Evolutionary conservation across 2,113 vertebrate genomes (phyloP), one percentile per base, ranked within the genome.

Genomic region (Brachypteracias leptosomus): DNA sequence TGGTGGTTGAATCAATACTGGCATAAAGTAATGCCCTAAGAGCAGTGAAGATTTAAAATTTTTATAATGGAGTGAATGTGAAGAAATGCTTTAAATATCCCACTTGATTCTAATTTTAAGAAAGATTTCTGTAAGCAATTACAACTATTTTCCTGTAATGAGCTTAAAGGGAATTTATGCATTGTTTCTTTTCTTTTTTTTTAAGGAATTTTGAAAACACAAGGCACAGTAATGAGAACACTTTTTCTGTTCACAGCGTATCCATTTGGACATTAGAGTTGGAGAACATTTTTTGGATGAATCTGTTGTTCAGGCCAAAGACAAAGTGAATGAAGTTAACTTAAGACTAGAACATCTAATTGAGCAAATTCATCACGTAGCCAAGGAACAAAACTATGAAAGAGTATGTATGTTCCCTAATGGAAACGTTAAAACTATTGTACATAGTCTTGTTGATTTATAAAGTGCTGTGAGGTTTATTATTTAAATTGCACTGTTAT

Each of bases 301-400:
- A 29, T 96, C 84, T n/a, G 47, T 89, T 58, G 91, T 96, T 62
- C 98, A 96, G 90, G 97, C 99, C 54, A 98, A 99, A 97, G 98
- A 98, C 96, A 98, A 98, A 96, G 96, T 99, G 72, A 93, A 98
- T 70, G 96, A 96, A 78, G 97, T 99, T 74, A 97, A 98, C 55
- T 59, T 97, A 76, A 98, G 96, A 93, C 96, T 99, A 59, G 97
- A 94, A 40, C 98, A 99, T 85, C 97, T 99, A 36, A 97, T 96
- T 31, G 98, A 98, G 91, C 98, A 99, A 97, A 98, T 98, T 84
- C 83, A 96, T 55, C 98, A 98, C 29, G 98, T 99, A 90, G 91
- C 96, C 88, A 99, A 94, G 92, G 98, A 99, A 81, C 99, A 99
- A 94, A 97, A 98, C 87, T 99, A 99, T 95, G 99, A 99, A 89